Percentiles rank a stretch among this genome's conserved stretches.
Conservation (phyloP, 2,888 invertebrate genomes). For the Mythimna vitellina region DNA sequence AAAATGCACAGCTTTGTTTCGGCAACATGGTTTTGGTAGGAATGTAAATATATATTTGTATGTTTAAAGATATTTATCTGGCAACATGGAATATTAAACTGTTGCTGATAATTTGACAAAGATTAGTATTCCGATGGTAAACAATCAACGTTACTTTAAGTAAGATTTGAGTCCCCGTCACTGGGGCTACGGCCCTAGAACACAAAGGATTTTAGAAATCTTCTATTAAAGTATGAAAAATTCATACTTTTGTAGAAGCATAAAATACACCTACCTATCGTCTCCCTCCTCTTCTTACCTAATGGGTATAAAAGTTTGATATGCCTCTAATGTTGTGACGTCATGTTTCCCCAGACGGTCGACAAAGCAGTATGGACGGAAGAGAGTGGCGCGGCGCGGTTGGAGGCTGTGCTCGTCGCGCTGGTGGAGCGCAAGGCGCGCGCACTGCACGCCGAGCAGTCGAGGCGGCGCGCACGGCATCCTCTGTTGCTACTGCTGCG, state of each 20-base stretch:
- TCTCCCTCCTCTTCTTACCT: not conserved
- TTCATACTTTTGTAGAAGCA: too few relatives aligned
- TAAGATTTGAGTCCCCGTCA: not conserved
- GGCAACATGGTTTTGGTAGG: not conserved
- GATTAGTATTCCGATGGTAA: not conserved
- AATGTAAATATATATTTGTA: not conserved
- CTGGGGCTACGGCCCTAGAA: not conserved
- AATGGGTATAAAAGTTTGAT: not conserved
- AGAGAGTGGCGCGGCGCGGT: constrained; percentile 91
- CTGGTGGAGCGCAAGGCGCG: constrained; percentile 93
- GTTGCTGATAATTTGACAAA: not conserved
- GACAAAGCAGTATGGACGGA: constrained; percentile 94
- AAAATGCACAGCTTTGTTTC: not conserved
- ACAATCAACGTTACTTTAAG: too few relatives aligned
- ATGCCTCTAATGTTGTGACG: not conserved
- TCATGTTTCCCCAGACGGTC: constrained; percentile 85
- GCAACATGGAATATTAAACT: not conserved
- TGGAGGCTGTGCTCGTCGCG: constrained; percentile 93
- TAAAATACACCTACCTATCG: too few relatives aligned
- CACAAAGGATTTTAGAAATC: too few relatives aligned
- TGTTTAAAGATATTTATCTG: not conserved
- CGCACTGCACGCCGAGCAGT: constrained; percentile 91
- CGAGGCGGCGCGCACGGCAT: constrained; percentile 80
- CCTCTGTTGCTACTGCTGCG: constrained; percentile 84
- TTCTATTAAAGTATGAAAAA: too few relatives aligned